phyloP scores from a whole-genome alignment of 2,888 invertebrate genomes.

The Heliconius cydno region DNA sequence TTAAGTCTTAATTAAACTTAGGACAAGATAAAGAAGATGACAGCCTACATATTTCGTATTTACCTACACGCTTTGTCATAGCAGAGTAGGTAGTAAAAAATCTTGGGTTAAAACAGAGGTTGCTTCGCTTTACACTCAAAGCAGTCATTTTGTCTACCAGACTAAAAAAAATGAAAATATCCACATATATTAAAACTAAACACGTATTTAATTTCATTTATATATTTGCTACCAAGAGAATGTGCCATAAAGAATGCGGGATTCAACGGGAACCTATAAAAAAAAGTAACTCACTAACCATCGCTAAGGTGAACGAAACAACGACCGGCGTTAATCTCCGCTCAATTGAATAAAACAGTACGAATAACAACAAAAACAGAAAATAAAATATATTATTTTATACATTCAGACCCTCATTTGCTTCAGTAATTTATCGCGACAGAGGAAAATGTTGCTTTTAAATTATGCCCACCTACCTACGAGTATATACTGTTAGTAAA shows the following conservation, averaged over 20 bases:
- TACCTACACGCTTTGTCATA: no score
- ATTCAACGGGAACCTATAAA: no score
- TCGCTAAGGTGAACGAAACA: not conserved
- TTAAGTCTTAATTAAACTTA: not conserved
- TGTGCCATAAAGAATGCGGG: no score
- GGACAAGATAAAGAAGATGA: not conserved
- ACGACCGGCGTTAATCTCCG: not conserved
- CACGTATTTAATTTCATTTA: no score
- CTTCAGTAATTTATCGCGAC: slow-evolving; percentile 24
- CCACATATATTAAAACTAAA: no score
- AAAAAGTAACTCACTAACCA: not conserved
- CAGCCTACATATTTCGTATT: not conserved
- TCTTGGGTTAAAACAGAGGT: no score
- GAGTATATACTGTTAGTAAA: slow-evolving; percentile 26
- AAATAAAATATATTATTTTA: slow-evolving; percentile 21
- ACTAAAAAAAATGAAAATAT: no score
- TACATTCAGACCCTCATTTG: slow-evolving; percentile 12
- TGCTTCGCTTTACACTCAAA: no score
- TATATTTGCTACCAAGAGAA: no score
- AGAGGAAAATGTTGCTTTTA: slow-evolving; percentile 20
- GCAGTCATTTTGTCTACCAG: no score
- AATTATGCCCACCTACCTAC: slow-evolving; percentile 8
- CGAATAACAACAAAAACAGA: not conserved
- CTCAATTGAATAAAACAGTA: not conserved
- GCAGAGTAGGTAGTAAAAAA: no score